Conservation (phyloP, 2,888 invertebrate species). For the Blastobasis adustella region DNA sequence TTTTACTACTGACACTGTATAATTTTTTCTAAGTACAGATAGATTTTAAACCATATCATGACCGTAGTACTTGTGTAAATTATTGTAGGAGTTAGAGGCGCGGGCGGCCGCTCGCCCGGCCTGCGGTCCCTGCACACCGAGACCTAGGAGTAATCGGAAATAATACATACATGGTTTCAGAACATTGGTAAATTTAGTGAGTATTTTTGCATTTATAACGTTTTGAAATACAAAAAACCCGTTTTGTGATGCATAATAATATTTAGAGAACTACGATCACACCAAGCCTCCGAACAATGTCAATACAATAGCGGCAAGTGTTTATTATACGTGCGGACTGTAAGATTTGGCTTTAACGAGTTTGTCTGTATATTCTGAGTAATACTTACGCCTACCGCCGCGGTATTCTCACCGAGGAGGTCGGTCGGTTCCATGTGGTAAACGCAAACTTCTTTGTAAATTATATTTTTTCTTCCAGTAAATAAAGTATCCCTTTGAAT, state of each 20-base stretch:
- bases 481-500: no score
- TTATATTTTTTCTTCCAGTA: no score
- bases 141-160: background rate
- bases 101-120: background rate
- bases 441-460: no score
- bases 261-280: constrained; percentile 4
- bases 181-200: constrained; percentile 16
- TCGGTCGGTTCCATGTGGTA: background rate
- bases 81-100: constrained; percentile 27
- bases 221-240: constrained; percentile 19
- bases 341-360: constrained; percentile 36
- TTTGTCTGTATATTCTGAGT: constrained; percentile 27
- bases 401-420: background rate
- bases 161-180: constrained; percentile 2
- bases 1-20: constrained; percentile 61
- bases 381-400: constrained; percentile 28
- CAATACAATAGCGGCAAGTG: constrained; percentile 13
- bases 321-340: constrained; percentile 19
- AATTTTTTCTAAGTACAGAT: constrained; percentile 64
- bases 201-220: constrained; percentile 40
- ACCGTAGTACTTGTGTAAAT: constrained; percentile 45
- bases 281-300: constrained; percentile 15
- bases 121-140: background rate
- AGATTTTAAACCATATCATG: constrained; percentile 64
- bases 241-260: constrained; percentile 21